Evolutionary conservation across 2,888 invertebrate species (phyloP), one percentile per base, ranked within the genome.

Genomic region (Stictocephala bisonia): DNA sequence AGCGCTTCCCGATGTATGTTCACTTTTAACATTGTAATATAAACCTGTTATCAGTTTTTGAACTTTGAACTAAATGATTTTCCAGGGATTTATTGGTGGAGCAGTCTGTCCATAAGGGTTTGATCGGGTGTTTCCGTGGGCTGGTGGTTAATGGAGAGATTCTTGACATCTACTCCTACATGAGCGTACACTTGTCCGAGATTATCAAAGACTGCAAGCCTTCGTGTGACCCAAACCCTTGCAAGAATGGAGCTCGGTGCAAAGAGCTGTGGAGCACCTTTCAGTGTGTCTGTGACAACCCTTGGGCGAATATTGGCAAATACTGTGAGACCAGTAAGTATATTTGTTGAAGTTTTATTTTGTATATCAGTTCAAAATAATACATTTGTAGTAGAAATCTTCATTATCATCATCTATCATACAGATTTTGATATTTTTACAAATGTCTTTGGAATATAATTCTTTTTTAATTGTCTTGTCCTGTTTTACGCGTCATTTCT

Each of bases 181-280:
- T 94, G 93, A 94, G 94, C 44, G 95, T 95, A 29, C 95, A 95
- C 85, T 85, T 95, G 69, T 94, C 93, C 60, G 96, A 95, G 84
- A 96, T 97, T 76, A 94, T 95, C 74, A 93, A 93, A 83, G 95
- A 96, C 82, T 97, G 97, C 82, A 94, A 94, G 82, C 96, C 96
- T 0, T 95, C 95, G 0, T 97, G 97, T 84, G 94, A 95, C 77
- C 95, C 96, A 0, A 95, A 95, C 82, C 96, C 96, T 7, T 97
- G 97, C 83, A 91, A 93, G 83, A 96, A 97, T 83, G 94, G 92
- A 53, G 97, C 95, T 0, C 90, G 90, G 77, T 97, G 95, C 82
- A 94, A 94, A 80, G 96, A 97, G 83, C 86, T 93, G 0, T 97
- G 96, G 96, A 95, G 95, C 75, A 92, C 92, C 29, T 97, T 96